A percentile compares a stretch with the other conserved stretches of the same genome.
Evolutionary conservation across 2,797 vertebrate species (phyloP).

Genomic region (Rhabdomys pumilio): DNA sequence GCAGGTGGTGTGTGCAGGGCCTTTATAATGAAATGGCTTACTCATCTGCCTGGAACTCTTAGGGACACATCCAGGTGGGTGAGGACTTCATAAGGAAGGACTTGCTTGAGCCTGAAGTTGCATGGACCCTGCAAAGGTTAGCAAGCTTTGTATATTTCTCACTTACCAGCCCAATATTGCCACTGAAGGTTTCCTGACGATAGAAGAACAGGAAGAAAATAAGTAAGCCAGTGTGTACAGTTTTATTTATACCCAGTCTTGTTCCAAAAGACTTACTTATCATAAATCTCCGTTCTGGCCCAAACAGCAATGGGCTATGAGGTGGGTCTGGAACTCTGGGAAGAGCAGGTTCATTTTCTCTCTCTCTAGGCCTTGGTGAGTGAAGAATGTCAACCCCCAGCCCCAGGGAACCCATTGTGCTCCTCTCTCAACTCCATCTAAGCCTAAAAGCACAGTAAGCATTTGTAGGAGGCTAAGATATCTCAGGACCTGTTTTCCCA

Average conservation of each 20-base stretch:
- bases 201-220: background rate
- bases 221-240: background rate
- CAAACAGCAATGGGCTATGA: background rate
- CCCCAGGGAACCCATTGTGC: background rate
- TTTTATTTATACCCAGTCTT: constrained; percentile 5
- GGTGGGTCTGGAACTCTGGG: background rate
- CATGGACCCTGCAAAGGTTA: background rate
- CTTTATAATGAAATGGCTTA: background rate
- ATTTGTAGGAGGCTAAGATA: background rate
- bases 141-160: background rate
- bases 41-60: background rate
- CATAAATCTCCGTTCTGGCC: background rate
- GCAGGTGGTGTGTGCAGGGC: background rate
- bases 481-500: background rate
- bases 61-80: background rate
- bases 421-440: background rate
- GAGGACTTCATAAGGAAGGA: background rate
- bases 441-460: background rate
- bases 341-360: background rate
- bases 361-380: no score
- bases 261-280: background rate
- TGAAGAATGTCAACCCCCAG: background rate
- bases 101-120: background rate
- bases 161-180: background rate
- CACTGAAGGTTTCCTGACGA: background rate